Evolutionary conservation across 2,797 vertebrate genomes (phyloP).

Genomic region (Ctenopoma kingsleyae): DNA sequence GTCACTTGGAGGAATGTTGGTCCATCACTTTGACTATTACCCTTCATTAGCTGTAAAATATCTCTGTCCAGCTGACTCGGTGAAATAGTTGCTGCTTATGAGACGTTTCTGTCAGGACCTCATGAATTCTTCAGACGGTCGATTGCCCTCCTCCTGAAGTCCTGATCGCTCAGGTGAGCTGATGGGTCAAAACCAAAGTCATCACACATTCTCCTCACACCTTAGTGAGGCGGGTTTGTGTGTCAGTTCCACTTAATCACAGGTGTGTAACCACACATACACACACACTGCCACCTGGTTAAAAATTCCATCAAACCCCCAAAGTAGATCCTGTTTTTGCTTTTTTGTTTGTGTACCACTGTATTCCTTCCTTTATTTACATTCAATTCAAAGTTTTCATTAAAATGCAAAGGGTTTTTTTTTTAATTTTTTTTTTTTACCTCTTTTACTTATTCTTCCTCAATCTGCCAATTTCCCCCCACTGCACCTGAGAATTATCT

Average conservation of each 20-base stretch:
- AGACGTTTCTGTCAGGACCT: conserved; percentile 51
- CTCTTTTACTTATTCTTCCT: conserved; percentile 48
- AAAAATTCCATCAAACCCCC: conserved; percentile 73
- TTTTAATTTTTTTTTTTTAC: conserved; percentile 54
- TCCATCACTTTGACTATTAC: conserved; percentile 71
- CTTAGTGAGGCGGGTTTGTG: conserved; percentile 13
- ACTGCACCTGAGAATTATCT: conserved; percentile 78
- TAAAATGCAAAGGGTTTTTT: conserved; percentile 82
- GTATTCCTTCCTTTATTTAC: conserved; percentile 67
- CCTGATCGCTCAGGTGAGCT: conserved; percentile 51
- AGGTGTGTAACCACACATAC: conserved; percentile 20
- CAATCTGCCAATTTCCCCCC: conserved; percentile 68
- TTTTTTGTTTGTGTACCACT: conserved; percentile 50
- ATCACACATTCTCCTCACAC: conserved; percentile 60
- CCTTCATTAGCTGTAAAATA: conserved; percentile 68
- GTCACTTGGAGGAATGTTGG: conserved; percentile 71
- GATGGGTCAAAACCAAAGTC: conserved; percentile 40
- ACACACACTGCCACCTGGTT: conserved; percentile 31
- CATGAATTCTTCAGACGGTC: conserved; percentile 67
- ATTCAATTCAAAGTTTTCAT: conserved; percentile 78
- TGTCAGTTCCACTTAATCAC: conserved; percentile 27
- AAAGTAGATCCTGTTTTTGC: conserved; percentile 45
- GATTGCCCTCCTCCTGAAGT: conserved; percentile 39
- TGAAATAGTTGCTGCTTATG: conserved; percentile 55
- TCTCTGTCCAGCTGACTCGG: conserved; percentile 53